phyloP scores from a whole-genome alignment of 2,797 vertebrate species.

The Pseudomugil gertrudae region DNA sequence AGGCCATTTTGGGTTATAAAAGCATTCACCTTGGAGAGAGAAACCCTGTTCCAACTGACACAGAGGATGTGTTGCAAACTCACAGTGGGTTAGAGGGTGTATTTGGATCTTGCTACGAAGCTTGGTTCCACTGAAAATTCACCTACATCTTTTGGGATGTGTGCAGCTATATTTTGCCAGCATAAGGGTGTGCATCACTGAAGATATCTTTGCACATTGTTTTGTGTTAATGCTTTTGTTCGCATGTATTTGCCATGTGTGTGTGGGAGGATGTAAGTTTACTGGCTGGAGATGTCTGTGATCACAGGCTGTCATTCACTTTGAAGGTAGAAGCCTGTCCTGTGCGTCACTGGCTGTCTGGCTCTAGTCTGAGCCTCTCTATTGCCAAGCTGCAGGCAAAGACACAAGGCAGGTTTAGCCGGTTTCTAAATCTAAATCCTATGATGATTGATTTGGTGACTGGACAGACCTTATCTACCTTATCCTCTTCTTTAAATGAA shows the following conservation, averaged over 20 bases:
- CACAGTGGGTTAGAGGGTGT: slow-evolving; percentile 3
- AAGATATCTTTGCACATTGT: slow-evolving; percentile 6
- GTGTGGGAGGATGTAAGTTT: slow-evolving; percentile 41
- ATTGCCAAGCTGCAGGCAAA: slow-evolving; percentile 43
- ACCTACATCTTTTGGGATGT: slow-evolving; percentile 23
- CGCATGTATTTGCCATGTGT: slow-evolving; percentile 24
- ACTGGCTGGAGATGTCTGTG: slow-evolving; percentile 57
- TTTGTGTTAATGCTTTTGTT: slow-evolving; percentile 11
- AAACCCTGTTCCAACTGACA: slow-evolving; percentile 18
- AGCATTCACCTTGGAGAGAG: neutral
- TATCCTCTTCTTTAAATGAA: neutral
- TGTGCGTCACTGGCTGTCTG: slow-evolving; percentile 26
- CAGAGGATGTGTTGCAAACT: slow-evolving; percentile 29
- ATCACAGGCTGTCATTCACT: slow-evolving; percentile 60
- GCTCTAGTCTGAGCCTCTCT: slow-evolving; percentile 64
- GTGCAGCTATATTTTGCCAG: neutral
- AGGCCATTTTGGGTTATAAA: slow-evolving; percentile 2
- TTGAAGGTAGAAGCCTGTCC: too few species aligned
- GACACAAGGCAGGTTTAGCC: slow-evolving; percentile 49
- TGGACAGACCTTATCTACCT: neutral
- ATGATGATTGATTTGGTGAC: slow-evolving; percentile 6
- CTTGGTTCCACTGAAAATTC: slow-evolving; percentile 24
- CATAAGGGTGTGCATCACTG: neutral
- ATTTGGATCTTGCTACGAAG: neutral
- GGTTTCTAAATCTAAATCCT: slow-evolving; percentile 19